These are phyloP conservation scores for Caretta caretta DNA, from an alignment of 2,113 vertebrate species.

Conservation along the genomic window DNA sequence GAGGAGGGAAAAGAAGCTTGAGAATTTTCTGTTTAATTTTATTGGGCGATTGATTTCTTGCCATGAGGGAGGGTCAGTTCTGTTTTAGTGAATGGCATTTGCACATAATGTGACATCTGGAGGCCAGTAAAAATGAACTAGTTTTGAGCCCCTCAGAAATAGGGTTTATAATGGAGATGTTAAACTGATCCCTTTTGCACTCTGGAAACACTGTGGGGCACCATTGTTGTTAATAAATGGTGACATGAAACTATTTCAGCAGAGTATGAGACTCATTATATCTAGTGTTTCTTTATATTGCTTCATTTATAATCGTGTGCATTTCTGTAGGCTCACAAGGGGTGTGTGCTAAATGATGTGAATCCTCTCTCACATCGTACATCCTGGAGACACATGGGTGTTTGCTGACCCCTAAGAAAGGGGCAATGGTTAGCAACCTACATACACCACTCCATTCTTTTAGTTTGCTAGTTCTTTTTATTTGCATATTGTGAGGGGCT, in stretches of 20 bases:
- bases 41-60: background rate
- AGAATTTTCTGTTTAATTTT: background rate
- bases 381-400: background rate
- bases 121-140: background rate
- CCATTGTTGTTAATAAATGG: background rate
- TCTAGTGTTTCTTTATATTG: background rate
- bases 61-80: background rate
- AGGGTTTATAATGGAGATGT: background rate
- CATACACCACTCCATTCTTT: background rate
- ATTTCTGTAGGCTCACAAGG: background rate
- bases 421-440: background rate
- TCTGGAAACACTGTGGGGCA: accelerated
- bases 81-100: background rate
- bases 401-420: background rate
- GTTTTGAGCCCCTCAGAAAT: background rate
- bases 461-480: background rate
- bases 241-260: background rate
- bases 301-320: background rate
- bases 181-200: background rate
- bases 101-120: background rate
- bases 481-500: background rate
- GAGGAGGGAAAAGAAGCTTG: background rate
- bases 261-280: background rate
- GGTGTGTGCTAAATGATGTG: background rate
- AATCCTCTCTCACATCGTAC: background rate